Conservation (phyloP, 2,888 invertebrate species). For the Drosophila rubida region DNA sequence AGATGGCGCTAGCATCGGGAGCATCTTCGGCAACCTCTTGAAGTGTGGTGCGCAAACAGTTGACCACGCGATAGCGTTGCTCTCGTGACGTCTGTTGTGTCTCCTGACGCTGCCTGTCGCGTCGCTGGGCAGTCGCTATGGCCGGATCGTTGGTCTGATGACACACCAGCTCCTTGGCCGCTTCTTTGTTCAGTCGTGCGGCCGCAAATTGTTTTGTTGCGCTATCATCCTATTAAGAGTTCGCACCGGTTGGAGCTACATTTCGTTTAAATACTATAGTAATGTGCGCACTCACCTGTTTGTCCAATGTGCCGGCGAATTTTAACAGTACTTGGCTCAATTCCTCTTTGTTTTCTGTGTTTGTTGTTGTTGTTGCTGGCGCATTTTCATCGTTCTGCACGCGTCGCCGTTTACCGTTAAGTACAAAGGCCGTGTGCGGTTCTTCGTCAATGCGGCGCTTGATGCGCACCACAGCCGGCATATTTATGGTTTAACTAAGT, state of each 20-base stretch:
- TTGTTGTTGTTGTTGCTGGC: conserved; percentile 11
- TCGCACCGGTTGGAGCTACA: background rate
- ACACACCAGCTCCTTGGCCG: conserved; percentile 84
- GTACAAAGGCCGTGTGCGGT: conserved; percentile 89
- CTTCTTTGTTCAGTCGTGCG: conserved; percentile 85
- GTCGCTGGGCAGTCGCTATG: conserved; percentile 82
- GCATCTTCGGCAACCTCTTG: conserved; percentile 34
- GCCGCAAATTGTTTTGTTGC: conserved; percentile 84
- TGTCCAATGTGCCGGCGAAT: conserved; percentile 90
- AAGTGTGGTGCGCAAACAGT: conserved; percentile 86
- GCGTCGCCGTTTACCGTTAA: conserved; percentile 90
- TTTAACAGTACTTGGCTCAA: conserved; percentile 89
- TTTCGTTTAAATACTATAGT: background rate
- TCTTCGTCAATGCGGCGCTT: conserved; percentile 90
- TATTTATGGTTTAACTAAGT: conserved; percentile 48
- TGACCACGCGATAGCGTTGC: conserved; percentile 87
- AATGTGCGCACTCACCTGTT: conserved; percentile 86
- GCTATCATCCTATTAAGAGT: conserved; percentile 84
- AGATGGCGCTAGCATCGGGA: conserved; percentile 15
- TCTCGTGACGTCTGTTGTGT: conserved; percentile 85
- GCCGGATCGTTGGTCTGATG: conserved; percentile 84
- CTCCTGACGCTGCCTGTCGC: conserved; percentile 85
- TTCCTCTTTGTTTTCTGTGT: conserved; percentile 70
- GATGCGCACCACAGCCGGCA: conserved; percentile 88
- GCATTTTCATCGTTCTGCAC: conserved; percentile 83